Conservation (phyloP, 2,888 invertebrate species). For the Nephrotoma flavescens region DNA sequence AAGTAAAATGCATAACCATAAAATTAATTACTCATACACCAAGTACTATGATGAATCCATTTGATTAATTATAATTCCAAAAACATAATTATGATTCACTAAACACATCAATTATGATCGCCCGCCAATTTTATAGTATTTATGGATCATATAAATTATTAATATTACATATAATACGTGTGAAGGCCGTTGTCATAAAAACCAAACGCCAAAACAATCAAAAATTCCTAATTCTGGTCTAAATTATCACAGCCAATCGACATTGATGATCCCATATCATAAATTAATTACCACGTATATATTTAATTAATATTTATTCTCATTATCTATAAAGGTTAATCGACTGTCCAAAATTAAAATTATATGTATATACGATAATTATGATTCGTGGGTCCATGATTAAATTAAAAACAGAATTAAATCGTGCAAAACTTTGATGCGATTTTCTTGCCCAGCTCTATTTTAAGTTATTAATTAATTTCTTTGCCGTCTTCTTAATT, state of each 20-base stretch:
- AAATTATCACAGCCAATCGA: neutral
- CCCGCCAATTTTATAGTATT: neutral
- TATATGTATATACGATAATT: neutral
- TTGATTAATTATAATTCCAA: too few species aligned
- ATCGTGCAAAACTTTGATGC: neutral
- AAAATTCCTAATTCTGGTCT: neutral
- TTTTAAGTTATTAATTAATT: neutral
- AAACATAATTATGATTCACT: neutral
- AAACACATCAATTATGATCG: neutral
- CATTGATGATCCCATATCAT: neutral
- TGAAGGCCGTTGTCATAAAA: neutral
- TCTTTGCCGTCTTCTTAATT: neutral
- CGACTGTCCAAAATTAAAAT: neutral
- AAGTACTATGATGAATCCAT: too few species aligned
- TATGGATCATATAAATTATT: too few species aligned
- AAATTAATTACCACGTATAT: neutral
- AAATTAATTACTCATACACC: too few species aligned
- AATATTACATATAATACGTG: neutral
- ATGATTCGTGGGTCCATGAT: neutral
- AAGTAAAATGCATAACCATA: too few species aligned
- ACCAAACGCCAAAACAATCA: neutral
- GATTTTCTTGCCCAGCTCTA: neutral
- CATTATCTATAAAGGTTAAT: neutral
- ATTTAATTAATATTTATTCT: neutral
- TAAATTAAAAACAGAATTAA: neutral